These are phyloP conservation scores for Stichopus horrens DNA, from an alignment of 53 echinoderm and acorn worm species.

Conservation along the genomic window DNA sequence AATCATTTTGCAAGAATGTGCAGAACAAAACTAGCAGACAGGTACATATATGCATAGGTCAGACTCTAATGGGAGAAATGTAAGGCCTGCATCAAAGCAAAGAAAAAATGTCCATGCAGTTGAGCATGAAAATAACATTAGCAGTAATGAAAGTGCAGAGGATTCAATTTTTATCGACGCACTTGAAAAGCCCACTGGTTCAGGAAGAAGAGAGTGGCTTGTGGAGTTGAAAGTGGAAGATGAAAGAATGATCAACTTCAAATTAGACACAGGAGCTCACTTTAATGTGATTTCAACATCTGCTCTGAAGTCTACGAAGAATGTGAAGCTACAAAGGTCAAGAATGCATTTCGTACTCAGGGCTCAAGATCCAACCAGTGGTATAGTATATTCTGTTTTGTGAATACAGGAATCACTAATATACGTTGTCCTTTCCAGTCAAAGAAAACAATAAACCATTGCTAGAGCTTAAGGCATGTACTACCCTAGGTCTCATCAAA, in stretches of 20 bases:
- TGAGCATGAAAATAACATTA: neutral
- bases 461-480: constrained; percentile 13
- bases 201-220: constrained; percentile 36
- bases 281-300: constrained; percentile 18
- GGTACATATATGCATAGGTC: too few relatives aligned
- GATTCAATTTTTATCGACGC: neutral
- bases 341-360: constrained; percentile 22
- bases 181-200: neutral
- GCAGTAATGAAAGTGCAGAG: too few relatives aligned
- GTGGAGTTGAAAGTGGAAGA: constrained; percentile 42
- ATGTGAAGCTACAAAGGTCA: neutral
- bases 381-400: neutral
- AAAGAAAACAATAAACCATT: neutral
- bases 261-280: constrained; percentile 48
- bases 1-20: constrained; percentile 25
- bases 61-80: too few relatives aligned
- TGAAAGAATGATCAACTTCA: constrained; percentile 30
- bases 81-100: constrained; percentile 4
- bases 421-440: constrained; percentile 4
- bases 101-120: constrained; percentile 2
- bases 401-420: constrained; percentile 15
- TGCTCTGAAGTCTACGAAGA: neutral
- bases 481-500: constrained; percentile 4
- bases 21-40: neutral
- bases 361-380: constrained; percentile 6